Evolutionary conservation across 2,888 invertebrate species (phyloP).

Genomic region (Dysmachus trigonus): DNA sequence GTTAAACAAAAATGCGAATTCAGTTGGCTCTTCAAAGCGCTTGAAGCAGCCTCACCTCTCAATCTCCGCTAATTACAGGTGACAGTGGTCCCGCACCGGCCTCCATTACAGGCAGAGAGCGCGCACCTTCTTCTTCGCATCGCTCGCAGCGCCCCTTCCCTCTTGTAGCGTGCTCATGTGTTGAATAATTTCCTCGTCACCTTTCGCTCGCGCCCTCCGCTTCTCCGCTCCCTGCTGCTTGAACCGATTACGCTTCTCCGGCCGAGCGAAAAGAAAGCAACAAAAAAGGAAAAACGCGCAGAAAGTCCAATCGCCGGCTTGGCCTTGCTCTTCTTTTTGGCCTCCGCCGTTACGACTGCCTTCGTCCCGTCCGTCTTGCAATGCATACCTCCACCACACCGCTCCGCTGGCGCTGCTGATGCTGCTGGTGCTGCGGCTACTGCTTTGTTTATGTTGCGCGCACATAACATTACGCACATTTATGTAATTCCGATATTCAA

Average conservation of each 20-base stretch:
- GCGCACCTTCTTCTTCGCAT: conserved; percentile 1
- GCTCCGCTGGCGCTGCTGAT: not conserved
- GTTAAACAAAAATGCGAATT: not conserved
- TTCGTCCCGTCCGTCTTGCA: no score
- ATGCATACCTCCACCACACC: not conserved
- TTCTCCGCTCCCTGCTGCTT: not conserved
- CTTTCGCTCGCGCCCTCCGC: not conserved
- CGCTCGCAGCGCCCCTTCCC: conserved; percentile 12
- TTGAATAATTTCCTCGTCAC: conserved; percentile 30
- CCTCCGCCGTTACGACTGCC: not conserved
- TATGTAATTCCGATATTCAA: conserved; percentile 55
- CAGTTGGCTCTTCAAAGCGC: not conserved
- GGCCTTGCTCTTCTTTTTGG: conserved; percentile 16
- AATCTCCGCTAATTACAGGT: conserved; percentile 43
- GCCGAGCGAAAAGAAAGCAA: not conserved
- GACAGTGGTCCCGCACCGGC: conserved; percentile 43
- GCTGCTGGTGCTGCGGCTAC: not conserved
- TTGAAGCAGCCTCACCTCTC: conserved; percentile 14
- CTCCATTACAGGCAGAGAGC: conserved; percentile 42
- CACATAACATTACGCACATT: conserved; percentile 63
- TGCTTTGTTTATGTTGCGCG: conserved; percentile 56
- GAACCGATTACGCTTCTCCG: not conserved
- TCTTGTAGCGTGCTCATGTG: not conserved
- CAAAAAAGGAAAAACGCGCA: not conserved
- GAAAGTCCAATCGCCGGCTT: not conserved